These are phyloP conservation scores for Campaea margaritaria DNA, from an alignment of 2,888 invertebrate genomes.

Conservation along the genomic window DNA sequence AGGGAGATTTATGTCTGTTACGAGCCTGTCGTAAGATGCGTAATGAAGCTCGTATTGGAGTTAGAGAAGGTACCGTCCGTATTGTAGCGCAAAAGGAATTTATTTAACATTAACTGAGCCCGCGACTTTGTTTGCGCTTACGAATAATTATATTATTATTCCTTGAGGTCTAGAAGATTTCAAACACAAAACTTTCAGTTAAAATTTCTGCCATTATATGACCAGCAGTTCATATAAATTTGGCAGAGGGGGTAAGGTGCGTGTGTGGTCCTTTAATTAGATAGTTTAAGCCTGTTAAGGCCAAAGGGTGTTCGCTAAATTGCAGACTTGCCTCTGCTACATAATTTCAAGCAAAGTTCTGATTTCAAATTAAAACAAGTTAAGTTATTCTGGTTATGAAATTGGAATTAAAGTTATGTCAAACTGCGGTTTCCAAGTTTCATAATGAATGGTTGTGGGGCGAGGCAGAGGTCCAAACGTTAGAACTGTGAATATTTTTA, in stretches of 20 bases:
- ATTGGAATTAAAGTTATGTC: slow-evolving; percentile 34
- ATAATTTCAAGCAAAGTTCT: slow-evolving; percentile 23
- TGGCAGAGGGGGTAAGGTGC: too few relatives aligned
- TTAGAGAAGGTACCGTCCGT: background rate
- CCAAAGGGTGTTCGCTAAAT: slow-evolving; percentile 17
- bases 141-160: too few relatives aligned
- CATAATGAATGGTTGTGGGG: slow-evolving; percentile 5
- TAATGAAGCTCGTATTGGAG: too few relatives aligned
- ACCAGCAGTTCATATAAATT: too few relatives aligned
- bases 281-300: slow-evolving; percentile 5
- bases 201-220: too few relatives aligned
- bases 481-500: background rate
- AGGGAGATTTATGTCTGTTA: too few relatives aligned
- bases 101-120: too few relatives aligned
- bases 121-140: too few relatives aligned
- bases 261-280: too few relatives aligned
- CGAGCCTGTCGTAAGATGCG: too few relatives aligned
- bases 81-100: background rate
- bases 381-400: slow-evolving; percentile 36
- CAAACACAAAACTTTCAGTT: too few relatives aligned
- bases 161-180: too few relatives aligned
- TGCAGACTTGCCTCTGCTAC: slow-evolving; percentile 12
- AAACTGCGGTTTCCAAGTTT: slow-evolving; percentile 23
- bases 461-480: background rate
- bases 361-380: slow-evolving; percentile 32